Conservation (phyloP, 2,113 vertebrate genomes). For the Callipepla californica region DNA sequence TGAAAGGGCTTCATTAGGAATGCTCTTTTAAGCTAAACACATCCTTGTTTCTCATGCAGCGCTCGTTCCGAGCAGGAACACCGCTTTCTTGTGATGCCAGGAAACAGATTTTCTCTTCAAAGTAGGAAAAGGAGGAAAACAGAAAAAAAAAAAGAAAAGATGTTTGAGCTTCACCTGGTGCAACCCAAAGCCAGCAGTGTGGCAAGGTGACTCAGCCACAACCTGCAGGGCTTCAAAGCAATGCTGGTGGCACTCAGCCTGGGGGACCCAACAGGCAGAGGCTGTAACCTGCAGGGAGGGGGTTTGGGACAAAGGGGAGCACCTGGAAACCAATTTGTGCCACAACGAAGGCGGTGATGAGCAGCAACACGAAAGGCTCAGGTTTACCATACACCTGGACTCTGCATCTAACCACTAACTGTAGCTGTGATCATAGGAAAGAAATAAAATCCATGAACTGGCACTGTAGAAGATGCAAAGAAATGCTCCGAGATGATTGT, state of each 20-base stretch:
- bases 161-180: neutral
- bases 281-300: neutral
- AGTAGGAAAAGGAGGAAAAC: neutral
- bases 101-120: neutral
- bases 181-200: neutral
- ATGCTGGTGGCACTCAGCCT: neutral
- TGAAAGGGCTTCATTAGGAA: constrained; percentile 7
- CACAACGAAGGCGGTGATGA: neutral
- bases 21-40: constrained; percentile 48
- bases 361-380: neutral
- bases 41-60: neutral
- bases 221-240: no score
- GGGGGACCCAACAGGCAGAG: neutral
- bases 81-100: neutral
- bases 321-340: neutral
- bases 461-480: neutral
- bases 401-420: neutral
- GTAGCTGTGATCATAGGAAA: neutral
- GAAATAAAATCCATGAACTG: neutral
- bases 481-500: neutral
- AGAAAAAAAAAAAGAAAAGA: neutral
- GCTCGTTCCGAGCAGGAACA: neutral
- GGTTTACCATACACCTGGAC: neutral
- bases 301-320: neutral
- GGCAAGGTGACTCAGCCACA: no score